These are phyloP conservation scores for Oncorhynchus masou DNA, from an alignment of 2,113 vertebrate genomes.

Conservation along the genomic window DNA sequence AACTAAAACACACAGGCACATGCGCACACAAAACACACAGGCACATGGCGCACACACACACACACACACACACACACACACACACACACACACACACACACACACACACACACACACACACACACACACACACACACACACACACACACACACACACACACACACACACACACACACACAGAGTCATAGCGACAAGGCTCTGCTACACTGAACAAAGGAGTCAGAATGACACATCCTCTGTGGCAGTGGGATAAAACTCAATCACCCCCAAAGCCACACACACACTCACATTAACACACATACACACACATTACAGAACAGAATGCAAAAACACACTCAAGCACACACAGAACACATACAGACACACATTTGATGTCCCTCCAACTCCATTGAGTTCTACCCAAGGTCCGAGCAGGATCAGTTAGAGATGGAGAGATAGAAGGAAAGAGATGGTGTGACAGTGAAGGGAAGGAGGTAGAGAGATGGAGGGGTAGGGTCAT, in stretches of 20 bases:
- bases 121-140: conserved; percentile 29
- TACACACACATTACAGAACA: conserved; percentile 1
- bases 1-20: conserved; percentile 79
- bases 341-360: conserved; percentile 1
- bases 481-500: not conserved
- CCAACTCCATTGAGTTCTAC: not conserved
- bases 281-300: not conserved
- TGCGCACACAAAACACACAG: conserved; percentile 58
- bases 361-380: not conserved
- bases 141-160: conserved; percentile 1
- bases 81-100: too few species aligned
- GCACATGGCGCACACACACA: not conserved
- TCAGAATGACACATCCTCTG: conserved; percentile 73
- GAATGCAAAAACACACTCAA: not conserved
- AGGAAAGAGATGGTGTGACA: not conserved
- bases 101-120: too few species aligned
- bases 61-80: too few species aligned
- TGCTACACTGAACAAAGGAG: conserved; percentile 70
- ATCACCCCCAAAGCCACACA: conserved; percentile 54
- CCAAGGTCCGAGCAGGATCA: too few species aligned
- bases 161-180: conserved; percentile 45
- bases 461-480: not conserved
- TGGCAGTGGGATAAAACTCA: conserved; percentile 74
- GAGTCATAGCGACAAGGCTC: conserved; percentile 60
- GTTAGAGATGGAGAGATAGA: not conserved